phyloP scores from a whole-genome alignment of 2,113 vertebrate species.

The Ardeotis arabs region DNA sequence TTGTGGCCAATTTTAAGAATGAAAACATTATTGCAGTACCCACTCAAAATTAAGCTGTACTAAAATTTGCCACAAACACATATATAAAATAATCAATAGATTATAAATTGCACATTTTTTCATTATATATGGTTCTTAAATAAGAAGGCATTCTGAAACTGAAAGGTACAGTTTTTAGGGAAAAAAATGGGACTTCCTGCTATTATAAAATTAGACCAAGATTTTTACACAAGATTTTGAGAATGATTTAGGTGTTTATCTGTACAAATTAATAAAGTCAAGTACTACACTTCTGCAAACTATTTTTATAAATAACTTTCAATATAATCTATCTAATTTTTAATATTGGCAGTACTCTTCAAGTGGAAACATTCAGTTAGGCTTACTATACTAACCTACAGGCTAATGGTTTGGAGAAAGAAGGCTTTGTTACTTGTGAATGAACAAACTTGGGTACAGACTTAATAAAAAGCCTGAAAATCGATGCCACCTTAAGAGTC shows the following conservation, averaged over 20 bases:
- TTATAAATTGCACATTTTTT: not conserved
- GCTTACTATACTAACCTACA: not conserved
- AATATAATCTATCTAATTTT: not conserved
- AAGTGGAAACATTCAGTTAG: not conserved
- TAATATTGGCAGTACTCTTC: not conserved
- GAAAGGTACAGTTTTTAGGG: not conserved
- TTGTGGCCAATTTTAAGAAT: not conserved
- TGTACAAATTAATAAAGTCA: not conserved
- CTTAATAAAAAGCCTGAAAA: conserved; percentile 49
- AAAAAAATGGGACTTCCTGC: not conserved
- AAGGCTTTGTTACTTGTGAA: conserved; percentile 37
- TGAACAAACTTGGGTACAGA: conserved; percentile 5
- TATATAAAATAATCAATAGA: not conserved
- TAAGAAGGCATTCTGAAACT: not conserved
- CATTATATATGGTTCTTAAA: not conserved
- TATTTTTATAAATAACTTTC: not conserved
- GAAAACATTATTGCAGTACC: not conserved
- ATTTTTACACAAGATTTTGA: not conserved
- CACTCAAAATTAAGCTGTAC: not conserved
- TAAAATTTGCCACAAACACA: not conserved
- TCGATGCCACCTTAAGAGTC: not conserved
- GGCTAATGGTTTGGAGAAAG: conserved; percentile 6
- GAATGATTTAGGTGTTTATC: not conserved
- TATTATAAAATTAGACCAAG: not conserved
- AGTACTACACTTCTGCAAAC: not conserved